Evolutionary conservation across 2,113 vertebrate genomes (phyloP), one percentile per base, ranked within the genome.

Genomic region (Clarias gariepinus): DNA sequence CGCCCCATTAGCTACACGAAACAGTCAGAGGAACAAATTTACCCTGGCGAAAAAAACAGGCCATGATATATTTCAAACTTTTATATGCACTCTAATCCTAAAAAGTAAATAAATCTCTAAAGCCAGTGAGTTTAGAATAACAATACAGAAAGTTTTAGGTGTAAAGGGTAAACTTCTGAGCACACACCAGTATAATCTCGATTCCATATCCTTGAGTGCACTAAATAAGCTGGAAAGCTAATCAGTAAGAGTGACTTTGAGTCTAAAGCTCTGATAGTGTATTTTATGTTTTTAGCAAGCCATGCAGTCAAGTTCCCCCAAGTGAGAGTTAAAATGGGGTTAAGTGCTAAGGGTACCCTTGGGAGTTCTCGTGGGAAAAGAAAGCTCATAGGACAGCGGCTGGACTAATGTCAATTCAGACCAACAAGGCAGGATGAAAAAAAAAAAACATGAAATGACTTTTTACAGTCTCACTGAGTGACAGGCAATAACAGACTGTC

Each of bases 381-480:
- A 47, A 53, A 18, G 16, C 36, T 82, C 58, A 25, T 53, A n/a
- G 41, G 69, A 66, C 60, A 16, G n/a, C 25, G 0, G 15, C n/a
- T 57, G 52, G 66, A 69, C 52, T 33, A 71, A 83, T 71, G 66
- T 71, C 19, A 21, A 58, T 52, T 53, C 52, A 71, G n/a, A 30
- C 23, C 64, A 55, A 33, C 64, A 6, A 30, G 10, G 41, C 63
- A 47, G 5, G 61, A 82, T 2, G 1, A 63, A 76, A 73, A 73
- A 63, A 52, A 23, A 33, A 36, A 81, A 47, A 53, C 36, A 66
- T 10, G 8, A 55, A 83, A 83, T 55, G 47, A 57, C 47, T 83
- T 83, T 53, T 66, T 63, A 82, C 81, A 82, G 53, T 68, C 63
- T 82, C 52, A 13, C 47, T 83, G 81, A 83, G n/a, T 83, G 81